Percentiles rank a stretch among this genome's conserved stretches.
phyloP scores from a whole-genome alignment of 2,113 vertebrate genomes.

The Myiozetetes cayanensis region DNA sequence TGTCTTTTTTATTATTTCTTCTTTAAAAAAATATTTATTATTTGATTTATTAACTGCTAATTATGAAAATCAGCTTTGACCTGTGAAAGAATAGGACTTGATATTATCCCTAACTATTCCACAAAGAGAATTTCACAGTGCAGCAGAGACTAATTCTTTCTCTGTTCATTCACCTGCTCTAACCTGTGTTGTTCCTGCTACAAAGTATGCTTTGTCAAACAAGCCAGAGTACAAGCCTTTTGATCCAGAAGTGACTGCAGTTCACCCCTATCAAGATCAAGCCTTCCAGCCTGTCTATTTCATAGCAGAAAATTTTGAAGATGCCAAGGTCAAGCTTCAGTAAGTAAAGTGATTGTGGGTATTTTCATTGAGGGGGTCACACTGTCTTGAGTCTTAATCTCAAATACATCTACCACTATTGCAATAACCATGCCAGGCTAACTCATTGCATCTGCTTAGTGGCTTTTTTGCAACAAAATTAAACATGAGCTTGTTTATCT shows the following conservation, averaged over 20 bases:
- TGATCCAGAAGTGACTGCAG: constrained; percentile 75
- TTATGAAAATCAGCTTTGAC: not conserved
- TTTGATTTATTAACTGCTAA: not conserved
- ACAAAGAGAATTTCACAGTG: not conserved
- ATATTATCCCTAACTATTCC: not conserved
- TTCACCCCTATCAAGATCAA: constrained; percentile 81
- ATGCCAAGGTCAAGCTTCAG: constrained; percentile 81
- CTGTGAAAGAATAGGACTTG: not conserved
- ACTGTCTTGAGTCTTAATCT: not conserved
- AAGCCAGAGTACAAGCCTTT: constrained; percentile 81
- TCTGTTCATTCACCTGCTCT: not conserved
- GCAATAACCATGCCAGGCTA: not conserved
- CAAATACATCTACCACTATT: not conserved
- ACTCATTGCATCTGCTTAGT: not conserved
- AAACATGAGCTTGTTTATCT: not conserved
- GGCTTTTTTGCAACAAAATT: not conserved
- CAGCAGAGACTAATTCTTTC: not conserved
- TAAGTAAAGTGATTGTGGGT: constrained; percentile 30
- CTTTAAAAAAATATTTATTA: not conserved
- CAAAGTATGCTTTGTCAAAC: constrained; percentile 80
- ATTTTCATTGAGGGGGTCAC: not conserved
- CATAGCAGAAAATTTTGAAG: constrained; percentile 84
- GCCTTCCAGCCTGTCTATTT: constrained; percentile 85
- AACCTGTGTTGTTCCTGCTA: not conserved
- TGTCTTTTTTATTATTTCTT: rapidly evolving